phyloP scores from a whole-genome alignment of 2,888 invertebrate species.

The Hofmannophila pseudospretella region DNA sequence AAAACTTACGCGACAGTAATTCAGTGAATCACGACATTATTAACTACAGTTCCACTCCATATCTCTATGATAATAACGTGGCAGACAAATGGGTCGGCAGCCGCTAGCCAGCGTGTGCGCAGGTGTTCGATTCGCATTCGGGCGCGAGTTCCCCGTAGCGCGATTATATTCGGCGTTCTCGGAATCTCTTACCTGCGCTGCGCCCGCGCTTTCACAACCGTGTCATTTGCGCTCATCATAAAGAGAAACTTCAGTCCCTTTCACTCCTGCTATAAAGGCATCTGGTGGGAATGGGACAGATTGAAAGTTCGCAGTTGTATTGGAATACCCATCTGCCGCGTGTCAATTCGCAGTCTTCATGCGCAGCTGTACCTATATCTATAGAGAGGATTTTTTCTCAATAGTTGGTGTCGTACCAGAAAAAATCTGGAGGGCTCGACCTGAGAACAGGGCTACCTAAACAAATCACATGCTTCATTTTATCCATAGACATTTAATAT shows the following conservation, averaged over 20 bases:
- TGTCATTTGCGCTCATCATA: constrained; percentile 35
- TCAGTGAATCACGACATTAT: neutral
- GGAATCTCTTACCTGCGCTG: constrained; percentile 72
- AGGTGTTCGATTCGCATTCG: constrained; percentile 59
- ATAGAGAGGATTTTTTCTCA: too few species aligned
- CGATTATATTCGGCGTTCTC: constrained; percentile 74
- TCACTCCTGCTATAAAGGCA: constrained; percentile 1
- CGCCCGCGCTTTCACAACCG: constrained; percentile 61
- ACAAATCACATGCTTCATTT: too few species aligned
- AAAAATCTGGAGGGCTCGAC: too few species aligned
- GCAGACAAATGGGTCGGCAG: constrained; percentile 1
- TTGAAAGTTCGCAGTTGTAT: too few species aligned
- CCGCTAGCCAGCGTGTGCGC: constrained; percentile 23
- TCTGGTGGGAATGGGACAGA: neutral
- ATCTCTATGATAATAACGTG: neutral
- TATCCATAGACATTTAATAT: too few species aligned
- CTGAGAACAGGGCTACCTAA: too few species aligned
- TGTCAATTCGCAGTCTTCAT: too few species aligned
- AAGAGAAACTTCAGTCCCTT: constrained; percentile 11
- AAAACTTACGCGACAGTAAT: too few species aligned
- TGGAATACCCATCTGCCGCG: too few species aligned
- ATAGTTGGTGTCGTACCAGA: too few species aligned
- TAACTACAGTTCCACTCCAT: neutral
- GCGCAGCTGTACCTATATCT: too few species aligned
- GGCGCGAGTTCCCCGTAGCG: constrained; percentile 61